Percentiles rank a stretch among this genome's conserved stretches.
phyloP scores from a whole-genome alignment of 2,113 vertebrate species.

The Orycteropus afer region DNA sequence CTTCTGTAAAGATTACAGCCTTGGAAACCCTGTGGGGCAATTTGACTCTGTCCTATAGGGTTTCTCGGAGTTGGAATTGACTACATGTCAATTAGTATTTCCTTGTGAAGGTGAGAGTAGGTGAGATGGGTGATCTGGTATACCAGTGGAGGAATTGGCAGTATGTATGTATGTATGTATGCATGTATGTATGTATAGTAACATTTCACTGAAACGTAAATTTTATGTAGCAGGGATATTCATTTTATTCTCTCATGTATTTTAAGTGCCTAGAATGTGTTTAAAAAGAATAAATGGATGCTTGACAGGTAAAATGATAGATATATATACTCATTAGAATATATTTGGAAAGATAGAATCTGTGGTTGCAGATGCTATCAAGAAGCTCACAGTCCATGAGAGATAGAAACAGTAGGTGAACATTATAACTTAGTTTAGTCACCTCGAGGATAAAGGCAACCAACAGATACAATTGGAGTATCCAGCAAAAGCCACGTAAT shows the following conservation, averaged over 20 bases:
- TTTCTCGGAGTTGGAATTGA: background rate
- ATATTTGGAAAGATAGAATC: background rate
- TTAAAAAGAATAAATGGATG: no score
- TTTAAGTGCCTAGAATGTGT: no score
- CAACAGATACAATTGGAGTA: rapidly evolving
- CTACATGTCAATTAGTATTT: background rate
- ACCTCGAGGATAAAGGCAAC: background rate
- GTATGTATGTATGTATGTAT: background rate
- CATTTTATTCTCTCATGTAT: background rate
- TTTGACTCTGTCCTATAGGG: background rate
- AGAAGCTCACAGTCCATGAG: background rate
- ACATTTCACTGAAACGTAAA: no score
- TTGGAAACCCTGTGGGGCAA: background rate
- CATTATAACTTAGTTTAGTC: background rate
- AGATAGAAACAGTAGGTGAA: background rate
- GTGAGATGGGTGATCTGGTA: background rate
- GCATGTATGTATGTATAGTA: background rate
- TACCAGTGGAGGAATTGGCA: background rate
- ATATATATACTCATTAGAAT: background rate
- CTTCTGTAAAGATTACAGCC: background rate
- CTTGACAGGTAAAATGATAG: no score
- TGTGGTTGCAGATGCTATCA: background rate
- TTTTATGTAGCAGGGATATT: background rate
- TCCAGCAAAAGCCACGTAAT: background rate
- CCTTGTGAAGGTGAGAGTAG: no score